Evolutionary conservation across 2,888 invertebrate genomes (phyloP), one percentile per base, ranked within the genome.

Genomic region (Trachelus tabidus): DNA sequence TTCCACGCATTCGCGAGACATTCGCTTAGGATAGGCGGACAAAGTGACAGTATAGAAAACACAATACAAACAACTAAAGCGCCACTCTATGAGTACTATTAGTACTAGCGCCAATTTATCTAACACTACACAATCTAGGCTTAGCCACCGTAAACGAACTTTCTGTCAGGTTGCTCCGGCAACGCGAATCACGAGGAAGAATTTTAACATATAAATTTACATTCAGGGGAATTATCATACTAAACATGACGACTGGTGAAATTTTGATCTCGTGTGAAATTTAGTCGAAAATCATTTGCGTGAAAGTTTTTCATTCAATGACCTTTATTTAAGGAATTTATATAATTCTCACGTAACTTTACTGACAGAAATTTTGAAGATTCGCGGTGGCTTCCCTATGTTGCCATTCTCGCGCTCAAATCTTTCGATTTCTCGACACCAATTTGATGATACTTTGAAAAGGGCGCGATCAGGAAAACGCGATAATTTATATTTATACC

Each of bases 1-100:
- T 56, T 56, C 56, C 56, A 56, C 23, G 56, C 56, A 56, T 23
- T 56, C 56, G 56, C 56, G 56, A 56, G 56, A 23, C 23, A 56
- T 23, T 56, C 80, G 83, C 80, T 82, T 84, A 85, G 83, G 84
- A 82, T 83, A 84, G 84, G 82, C 84, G 81, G 82, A 83, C 85
- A 86, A 82, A 85, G 85, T 87, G 88, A 89, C 85, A 85, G 85
- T 87, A 88, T 89, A 87, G 86, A 90, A 88, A 88, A 89, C 87
- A 88, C 89, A 88, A 87, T 90, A 90, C 87, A 90, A 91, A 91
- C 88, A 89, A 90, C 87, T 89, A 90, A 90, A 90, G 90, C 90
- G 89, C 88, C 89, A 88, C 86, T 81, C 86, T 87, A 89, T 86
- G 86, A 88, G 84, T 87, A 83, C 85, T 86, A 84, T 80, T 79